phyloP scores from a whole-genome alignment of 2,113 vertebrate genomes.

The Mystacornis crossleyi region DNA sequence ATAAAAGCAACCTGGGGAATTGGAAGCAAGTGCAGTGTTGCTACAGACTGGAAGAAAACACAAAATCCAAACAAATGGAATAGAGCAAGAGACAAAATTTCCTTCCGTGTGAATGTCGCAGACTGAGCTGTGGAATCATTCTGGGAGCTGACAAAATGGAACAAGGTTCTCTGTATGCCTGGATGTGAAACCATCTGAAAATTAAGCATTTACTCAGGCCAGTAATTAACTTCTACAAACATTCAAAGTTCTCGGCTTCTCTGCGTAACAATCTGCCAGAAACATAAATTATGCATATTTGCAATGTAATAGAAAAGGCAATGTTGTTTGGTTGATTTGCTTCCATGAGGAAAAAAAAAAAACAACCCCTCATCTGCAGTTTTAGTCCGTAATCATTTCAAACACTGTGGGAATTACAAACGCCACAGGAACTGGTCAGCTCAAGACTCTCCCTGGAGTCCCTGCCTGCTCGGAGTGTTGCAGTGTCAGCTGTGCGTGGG shows the following conservation, averaged over 20 bases:
- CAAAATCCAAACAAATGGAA: conserved; percentile 50
- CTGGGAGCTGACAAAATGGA: conserved; percentile 23
- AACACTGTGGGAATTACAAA: background rate
- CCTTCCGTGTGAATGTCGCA: conserved; percentile 55
- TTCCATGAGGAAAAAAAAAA: background rate
- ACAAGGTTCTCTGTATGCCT: background rate
- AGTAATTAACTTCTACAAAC: background rate
- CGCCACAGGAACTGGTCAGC: background rate
- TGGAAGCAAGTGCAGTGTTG: conserved; percentile 42
- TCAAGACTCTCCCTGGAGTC: background rate
- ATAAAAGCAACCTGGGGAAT: conserved; percentile 70
- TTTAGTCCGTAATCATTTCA: rapidly evolving
- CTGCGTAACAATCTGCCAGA: background rate
- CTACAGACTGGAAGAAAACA: conserved; percentile 57
- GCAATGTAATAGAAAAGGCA: background rate
- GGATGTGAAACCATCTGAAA: background rate
- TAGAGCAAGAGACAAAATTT: conserved; percentile 45
- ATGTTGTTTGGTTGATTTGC: background rate
- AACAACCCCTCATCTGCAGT: background rate
- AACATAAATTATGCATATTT: background rate
- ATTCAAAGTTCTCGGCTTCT: background rate
- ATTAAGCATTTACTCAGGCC: background rate
- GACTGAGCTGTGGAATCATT: conserved; percentile 13
- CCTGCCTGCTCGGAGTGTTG: rapidly evolving
- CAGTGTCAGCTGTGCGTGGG: background rate